Base-by-base conservation (phyloP, 2,113 vertebrate species). In the Ailurus styani region DNA sequence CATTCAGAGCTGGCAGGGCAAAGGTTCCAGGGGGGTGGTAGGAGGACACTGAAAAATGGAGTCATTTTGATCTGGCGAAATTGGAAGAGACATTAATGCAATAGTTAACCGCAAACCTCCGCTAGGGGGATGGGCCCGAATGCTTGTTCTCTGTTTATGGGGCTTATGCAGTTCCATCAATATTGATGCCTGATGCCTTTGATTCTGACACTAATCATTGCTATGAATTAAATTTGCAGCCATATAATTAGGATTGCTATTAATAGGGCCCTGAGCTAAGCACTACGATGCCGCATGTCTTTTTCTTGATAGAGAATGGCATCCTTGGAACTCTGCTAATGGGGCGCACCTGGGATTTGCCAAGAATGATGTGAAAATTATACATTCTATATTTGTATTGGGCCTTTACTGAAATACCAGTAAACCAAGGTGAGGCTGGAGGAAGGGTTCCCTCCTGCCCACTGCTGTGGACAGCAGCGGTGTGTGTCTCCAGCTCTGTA, bases 141-240 rank as follows among this genome's bases (percentile, higher is more conserved):
- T 91, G 89, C 98, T 98, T 95, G 97, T 95, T 98, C 98, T 98
- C 95, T 98, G 98, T 99, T 98, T 98, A 98, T 97, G 98, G 98
- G 93, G 93, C 97, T 96, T 97, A 97, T 95, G 91, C 97, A 98
- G 97, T 98, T 98, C 98, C 97, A 98, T 98, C 99, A 99, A 98
- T 99, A 99, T 99, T 99, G 98, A 98, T 99, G 98, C 52, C 97
- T 98, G 98, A 98, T 98, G 98, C 97, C 98, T 99, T 98, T 99
- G 98, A 98, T 99, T 99, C 97, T 98, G 98, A 99, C 98, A 98
- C 97, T 98, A 98, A 98, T 98, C 98, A 98, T 99, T 97, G 98
- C 98, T 98, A 98, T 93, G 98, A 99, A 98, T 99, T 98, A 99
- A 98, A 98, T 99, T 98, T 99, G 98, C 98, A 99, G 98, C 98